A percentile compares a stretch with the other conserved stretches of the same genome.
These are phyloP conservation scores for Hypomecis atomaria DNA, from an alignment of 2,888 invertebrate genomes.

Conservation along the genomic window DNA sequence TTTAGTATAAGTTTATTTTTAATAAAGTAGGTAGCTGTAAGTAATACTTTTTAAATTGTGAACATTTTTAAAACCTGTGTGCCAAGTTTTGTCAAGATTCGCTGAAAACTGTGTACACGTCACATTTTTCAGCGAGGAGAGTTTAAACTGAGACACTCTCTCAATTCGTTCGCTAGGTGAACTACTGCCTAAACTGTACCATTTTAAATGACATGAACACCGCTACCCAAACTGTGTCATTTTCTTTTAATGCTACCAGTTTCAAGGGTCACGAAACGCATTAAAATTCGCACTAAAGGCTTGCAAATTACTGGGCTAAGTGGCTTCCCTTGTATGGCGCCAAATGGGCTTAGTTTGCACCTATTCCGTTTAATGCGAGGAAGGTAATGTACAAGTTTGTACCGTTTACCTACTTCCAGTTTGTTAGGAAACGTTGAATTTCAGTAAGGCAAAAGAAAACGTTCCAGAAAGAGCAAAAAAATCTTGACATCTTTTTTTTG, in stretches of 20 bases:
- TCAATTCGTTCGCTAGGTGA: too few relatives aligned
- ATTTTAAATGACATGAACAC: background rate
- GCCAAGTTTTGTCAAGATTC: too few relatives aligned
- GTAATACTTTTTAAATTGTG: too few relatives aligned
- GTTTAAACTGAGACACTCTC: too few relatives aligned
- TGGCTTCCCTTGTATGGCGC: conserved; percentile 39
- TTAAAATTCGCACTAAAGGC: conserved; percentile 36
- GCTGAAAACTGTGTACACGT: too few relatives aligned
- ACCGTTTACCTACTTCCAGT: conserved; percentile 13
- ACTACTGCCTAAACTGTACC: too few relatives aligned
- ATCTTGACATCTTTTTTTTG: too few relatives aligned
- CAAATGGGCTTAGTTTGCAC: conserved; percentile 38
- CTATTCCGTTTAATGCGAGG: conserved; percentile 23
- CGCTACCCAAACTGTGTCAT: conserved; percentile 8
- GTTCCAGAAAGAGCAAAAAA: background rate
- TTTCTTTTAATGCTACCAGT: conserved; percentile 29
- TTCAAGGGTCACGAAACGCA: conserved; percentile 34
- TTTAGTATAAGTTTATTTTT: too few relatives aligned
- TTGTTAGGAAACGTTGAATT: background rate
- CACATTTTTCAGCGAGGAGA: too few relatives aligned
- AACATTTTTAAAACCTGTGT: too few relatives aligned
- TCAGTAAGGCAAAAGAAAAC: background rate
- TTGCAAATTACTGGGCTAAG: conserved; percentile 30
- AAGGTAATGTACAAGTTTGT: conserved; percentile 24
- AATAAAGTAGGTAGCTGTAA: too few relatives aligned